Evolutionary conservation across 2,888 invertebrate species (phyloP).

Genomic region (Pemphredon lugubris): DNA sequence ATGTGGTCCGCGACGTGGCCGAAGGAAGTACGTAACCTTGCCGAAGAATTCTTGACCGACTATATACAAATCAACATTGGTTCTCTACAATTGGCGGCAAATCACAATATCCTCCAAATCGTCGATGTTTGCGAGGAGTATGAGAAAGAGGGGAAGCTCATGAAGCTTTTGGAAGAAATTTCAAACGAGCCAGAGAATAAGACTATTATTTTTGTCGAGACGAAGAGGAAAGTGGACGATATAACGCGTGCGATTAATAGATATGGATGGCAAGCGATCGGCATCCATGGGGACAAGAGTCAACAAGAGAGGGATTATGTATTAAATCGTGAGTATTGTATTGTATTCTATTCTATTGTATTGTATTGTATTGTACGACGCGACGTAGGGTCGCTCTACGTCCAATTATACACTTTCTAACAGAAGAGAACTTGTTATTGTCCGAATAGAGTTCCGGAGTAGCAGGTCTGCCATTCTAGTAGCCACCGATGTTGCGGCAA

Average conservation of each 20-base stretch:
- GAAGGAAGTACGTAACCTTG: conserved; percentile 86
- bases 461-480: conserved; percentile 84
- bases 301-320: conserved; percentile 86
- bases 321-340: conserved; percentile 79
- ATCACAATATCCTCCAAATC: conserved; percentile 88
- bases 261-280: conserved; percentile 83
- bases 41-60: conserved; percentile 86
- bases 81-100: conserved; percentile 85
- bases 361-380: too few relatives aligned
- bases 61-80: conserved; percentile 87
- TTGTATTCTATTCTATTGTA: too few relatives aligned
- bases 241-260: conserved; percentile 84
- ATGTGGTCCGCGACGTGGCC: conserved; percentile 91
- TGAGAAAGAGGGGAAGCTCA: conserved; percentile 84
- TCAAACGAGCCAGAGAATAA: conserved; percentile 85
- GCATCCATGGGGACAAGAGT: conserved; percentile 86
- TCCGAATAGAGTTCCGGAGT: conserved; percentile 83
- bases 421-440: conserved; percentile 39
- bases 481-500: conserved; percentile 86
- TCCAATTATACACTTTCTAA: not conserved
- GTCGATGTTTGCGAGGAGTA: conserved; percentile 85
- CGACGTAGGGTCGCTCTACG: too few relatives aligned
- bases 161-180: conserved; percentile 84
- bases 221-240: conserved; percentile 86
- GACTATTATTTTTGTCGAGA: conserved; percentile 87